These are phyloP conservation scores for Stramonita haemastoma DNA, from an alignment of 2,888 invertebrate species.

Conservation along the genomic window DNA sequence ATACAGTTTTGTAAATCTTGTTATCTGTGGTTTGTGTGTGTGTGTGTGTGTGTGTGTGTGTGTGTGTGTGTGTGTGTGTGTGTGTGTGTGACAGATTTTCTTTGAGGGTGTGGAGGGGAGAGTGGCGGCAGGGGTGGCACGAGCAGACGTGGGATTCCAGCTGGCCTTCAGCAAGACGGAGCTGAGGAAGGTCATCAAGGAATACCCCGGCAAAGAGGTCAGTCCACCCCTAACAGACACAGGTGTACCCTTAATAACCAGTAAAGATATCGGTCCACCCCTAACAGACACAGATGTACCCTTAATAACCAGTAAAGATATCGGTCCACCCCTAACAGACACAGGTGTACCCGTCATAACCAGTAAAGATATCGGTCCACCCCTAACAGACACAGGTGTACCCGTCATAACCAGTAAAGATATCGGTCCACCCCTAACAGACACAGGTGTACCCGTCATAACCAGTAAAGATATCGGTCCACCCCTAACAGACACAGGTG, in stretches of 20 bases:
- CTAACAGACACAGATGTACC: too few species aligned
- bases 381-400: too few species aligned
- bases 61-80: conserved; percentile 60
- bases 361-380: too few species aligned
- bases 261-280: too few species aligned
- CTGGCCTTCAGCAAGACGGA: conserved; percentile 98
- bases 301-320: too few species aligned
- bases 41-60: conserved; percentile 15
- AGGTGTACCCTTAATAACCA: too few species aligned
- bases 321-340: not conserved
- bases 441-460: too few species aligned
- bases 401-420: conserved; percentile 87
- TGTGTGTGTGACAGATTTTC: conserved; percentile 84
- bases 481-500: too few species aligned
- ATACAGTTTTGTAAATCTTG: too few species aligned
- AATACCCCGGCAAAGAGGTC: conserved; percentile 92
- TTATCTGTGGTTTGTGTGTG: not conserved
- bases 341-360: not conserved
- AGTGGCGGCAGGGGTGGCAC: conserved; percentile 95
- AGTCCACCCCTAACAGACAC: not conserved
- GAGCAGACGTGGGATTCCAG: conserved; percentile 98
- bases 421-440: conserved; percentile 69
- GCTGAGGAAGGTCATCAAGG: conserved; percentile 93
- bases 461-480: too few species aligned
- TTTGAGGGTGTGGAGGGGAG: conserved; percentile 97